Evolutionary conservation across 2,888 invertebrate species (phyloP).

Genomic region (Athalia cordata): DNA sequence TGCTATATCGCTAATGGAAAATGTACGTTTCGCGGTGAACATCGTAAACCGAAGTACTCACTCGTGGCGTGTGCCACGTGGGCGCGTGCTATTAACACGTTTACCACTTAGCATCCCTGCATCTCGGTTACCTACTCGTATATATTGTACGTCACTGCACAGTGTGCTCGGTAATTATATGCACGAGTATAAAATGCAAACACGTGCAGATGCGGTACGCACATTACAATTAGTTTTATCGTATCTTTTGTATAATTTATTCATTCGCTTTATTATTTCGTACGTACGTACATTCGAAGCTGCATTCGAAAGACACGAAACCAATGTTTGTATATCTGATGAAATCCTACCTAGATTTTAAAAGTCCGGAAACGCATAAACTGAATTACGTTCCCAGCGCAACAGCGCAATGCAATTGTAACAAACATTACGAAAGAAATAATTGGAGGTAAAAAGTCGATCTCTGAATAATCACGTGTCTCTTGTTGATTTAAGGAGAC

Average conservation of each 20-base stretch:
- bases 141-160: not conserved
- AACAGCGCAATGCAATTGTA: not conserved
- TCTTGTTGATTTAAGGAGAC: slow-evolving; percentile 35
- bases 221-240: no score
- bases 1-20: slow-evolving; percentile 29
- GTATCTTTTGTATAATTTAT: no score
- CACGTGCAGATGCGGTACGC: no score
- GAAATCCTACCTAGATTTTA: no score
- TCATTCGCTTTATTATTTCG: no score
- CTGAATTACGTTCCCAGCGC: no score
- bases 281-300: no score
- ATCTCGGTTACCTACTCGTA: not conserved
- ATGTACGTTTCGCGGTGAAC: slow-evolving; percentile 30
- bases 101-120: slow-evolving; percentile 50
- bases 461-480: slow-evolving; percentile 25
- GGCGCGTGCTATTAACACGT: slow-evolving; percentile 53
- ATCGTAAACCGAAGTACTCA: slow-evolving; percentile 41
- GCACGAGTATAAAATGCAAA: no score
- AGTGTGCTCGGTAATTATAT: no score
- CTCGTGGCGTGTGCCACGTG: slow-evolving; percentile 49
- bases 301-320: no score
- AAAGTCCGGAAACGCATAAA: no score
- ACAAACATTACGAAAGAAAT: slow-evolving; percentile 5
- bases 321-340: no score
- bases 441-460: slow-evolving; percentile 18